These are phyloP conservation scores for Vesta saturnalis DNA, from an alignment of 2,888 invertebrate species.

Conservation along the genomic window DNA sequence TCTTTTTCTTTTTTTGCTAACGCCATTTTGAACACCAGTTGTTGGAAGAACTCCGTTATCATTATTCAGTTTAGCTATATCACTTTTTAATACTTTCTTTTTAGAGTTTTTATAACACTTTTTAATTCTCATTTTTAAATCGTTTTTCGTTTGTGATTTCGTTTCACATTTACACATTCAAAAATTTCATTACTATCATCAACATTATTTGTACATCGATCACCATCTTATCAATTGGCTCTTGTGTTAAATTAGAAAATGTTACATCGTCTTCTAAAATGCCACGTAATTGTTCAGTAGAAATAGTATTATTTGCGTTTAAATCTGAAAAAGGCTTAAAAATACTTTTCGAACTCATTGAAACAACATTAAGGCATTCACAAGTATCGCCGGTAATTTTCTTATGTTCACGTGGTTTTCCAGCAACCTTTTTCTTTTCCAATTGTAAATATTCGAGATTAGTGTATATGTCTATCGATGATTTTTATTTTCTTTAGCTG, in stretches of 20 bases:
- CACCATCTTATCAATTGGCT: neutral
- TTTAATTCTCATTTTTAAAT: neutral
- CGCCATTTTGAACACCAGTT: conserved; percentile 26
- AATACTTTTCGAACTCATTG: conserved; percentile 8
- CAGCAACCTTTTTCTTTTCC: too few relatives aligned
- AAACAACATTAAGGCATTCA: neutral
- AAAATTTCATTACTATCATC: neutral
- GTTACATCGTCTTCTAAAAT: neutral
- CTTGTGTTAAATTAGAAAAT: neutral
- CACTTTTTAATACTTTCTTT: neutral
- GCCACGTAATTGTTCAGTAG: neutral
- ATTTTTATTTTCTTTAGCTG: neutral
- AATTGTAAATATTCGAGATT: neutral
- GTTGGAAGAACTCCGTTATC: conserved; percentile 10
- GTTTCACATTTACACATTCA: neutral
- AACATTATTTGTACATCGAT: neutral
- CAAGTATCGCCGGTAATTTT: neutral
- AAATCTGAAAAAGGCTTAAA: neutral
- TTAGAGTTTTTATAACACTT: neutral
- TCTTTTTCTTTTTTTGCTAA: conserved; percentile 46
- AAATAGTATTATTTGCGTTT: neutral
- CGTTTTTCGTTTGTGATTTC: neutral
- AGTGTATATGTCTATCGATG: too few relatives aligned
- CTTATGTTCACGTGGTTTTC: neutral
- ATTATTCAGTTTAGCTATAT: neutral